Conservation (phyloP, 2,113 vertebrate species). For the Apeltes quadracus region DNA sequence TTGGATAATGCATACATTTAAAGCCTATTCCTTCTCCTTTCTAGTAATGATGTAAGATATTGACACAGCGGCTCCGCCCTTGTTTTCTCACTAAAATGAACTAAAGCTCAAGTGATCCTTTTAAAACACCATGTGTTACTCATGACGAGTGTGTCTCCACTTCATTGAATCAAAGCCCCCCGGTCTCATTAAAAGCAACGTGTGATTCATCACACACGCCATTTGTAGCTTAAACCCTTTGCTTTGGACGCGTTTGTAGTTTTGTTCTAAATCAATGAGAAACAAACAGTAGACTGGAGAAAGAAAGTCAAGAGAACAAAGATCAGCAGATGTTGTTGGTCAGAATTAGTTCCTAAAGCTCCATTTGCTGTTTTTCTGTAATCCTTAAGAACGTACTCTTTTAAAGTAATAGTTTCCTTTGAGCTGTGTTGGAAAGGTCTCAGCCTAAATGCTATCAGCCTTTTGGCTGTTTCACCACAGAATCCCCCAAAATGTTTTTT, state of each 20-base stretch:
- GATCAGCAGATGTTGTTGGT: neutral
- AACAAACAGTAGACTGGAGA: neutral
- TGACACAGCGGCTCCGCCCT: neutral
- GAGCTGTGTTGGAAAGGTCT: neutral
- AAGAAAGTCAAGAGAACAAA: neutral
- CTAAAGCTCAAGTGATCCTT: neutral
- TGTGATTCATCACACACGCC: conserved; percentile 40
- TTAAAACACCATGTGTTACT: conserved; percentile 39
- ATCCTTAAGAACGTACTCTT: neutral
- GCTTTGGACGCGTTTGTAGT: conserved; percentile 9
- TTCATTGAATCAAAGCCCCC: conserved; percentile 45
- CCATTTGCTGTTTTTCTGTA: neutral
- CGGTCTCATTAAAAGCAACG: conserved; percentile 36
- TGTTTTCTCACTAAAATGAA: conserved; percentile 1
- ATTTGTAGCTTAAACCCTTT: conserved; percentile 41
- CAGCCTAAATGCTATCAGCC: neutral
- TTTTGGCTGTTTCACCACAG: conserved; percentile 14
- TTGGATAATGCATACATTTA: no score
- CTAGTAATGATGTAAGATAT: neutral
- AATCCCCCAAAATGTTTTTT: no score
- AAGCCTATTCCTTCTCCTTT: no score
- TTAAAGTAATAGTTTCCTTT: conserved; percentile 1
- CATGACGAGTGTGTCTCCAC: conserved; percentile 33
- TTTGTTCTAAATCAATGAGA: conserved; percentile 8
- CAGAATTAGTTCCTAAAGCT: neutral